Evolutionary conservation across 2,888 invertebrate species (phyloP), one percentile per base, ranked within the genome.

Genomic region (Icerya purchasi): DNA sequence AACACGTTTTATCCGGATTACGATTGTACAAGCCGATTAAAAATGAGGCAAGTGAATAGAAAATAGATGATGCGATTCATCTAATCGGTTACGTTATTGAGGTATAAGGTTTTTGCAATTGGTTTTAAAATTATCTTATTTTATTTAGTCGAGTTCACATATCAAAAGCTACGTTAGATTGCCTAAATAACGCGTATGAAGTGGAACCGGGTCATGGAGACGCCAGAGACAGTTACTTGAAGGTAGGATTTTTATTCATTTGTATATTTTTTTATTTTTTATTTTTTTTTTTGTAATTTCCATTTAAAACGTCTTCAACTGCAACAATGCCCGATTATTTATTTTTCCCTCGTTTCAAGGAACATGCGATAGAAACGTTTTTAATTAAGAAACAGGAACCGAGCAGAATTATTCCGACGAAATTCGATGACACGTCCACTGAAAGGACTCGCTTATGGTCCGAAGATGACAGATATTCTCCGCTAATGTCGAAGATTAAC

Each of bases 181-280:
- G 84, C 68, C 75, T 97, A 62, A 83, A 85, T 67, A 86, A 84
- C 8, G 84, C 86, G 10, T 97, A 94, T 70, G 91, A 92, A 67
- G 89, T 96, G 60, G 96, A 96, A 69, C 85, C 88, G 0, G 96
- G 96, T 0, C 79, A 86, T 66, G 96, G 94, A 0, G 84, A 81
- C 25, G 80, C 81, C 20, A 76, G 94, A 56, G 86, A 91, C 71
- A 76, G 81, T 60, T 93, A 88, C 74, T 76, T 97, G 49, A 81
- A 83, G 66, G 73, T 72, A 64, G 63, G n/a, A n/a, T n/a, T n/a
- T n/a, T n/a, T n/a, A n/a, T n/a, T n/a, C n/a, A n/a, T n/a, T n/a
- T n/a, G n/a, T n/a, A n/a, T n/a, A n/a, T n/a, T n/a, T n/a, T n/a
- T n/a, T n/a, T n/a, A n/a, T n/a, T n/a, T n/a, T n/a, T n/a, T n/a